A percentile compares a stretch with the other conserved stretches of the same genome.
These are phyloP conservation scores for Trogon surrucura DNA, from an alignment of 2,113 vertebrate species.

Conservation along the genomic window DNA sequence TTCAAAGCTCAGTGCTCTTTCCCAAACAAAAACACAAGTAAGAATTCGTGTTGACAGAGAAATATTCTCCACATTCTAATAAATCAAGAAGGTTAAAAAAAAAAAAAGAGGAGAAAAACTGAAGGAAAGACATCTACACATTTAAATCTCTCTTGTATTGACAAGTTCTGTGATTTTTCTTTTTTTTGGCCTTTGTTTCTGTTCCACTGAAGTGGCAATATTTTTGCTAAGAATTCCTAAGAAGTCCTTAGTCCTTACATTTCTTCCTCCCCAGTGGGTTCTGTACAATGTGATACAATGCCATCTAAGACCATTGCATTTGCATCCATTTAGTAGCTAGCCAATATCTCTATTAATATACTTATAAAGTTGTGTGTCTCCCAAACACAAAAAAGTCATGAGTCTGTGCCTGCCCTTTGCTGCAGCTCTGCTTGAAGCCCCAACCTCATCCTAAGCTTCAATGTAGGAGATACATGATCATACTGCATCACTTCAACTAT, in stretches of 20 bases:
- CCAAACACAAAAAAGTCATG: neutral
- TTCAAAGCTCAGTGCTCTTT: neutral
- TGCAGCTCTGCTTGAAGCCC: neutral
- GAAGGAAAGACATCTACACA: neutral
- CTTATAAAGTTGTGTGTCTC: neutral
- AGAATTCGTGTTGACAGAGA: neutral
- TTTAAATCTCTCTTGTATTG: neutral
- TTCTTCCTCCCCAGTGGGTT: neutral
- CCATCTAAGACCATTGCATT: neutral
- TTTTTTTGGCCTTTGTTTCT: neutral
- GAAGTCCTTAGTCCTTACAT: neutral
- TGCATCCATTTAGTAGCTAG: neutral
- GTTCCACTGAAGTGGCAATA: neutral
- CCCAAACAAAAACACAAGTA: neutral
- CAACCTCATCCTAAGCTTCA: neutral
- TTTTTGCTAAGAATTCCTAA: neutral
- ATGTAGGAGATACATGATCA: neutral
- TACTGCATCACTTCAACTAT: neutral
- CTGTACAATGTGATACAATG: neutral
- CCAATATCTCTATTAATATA: neutral
- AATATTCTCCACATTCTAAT: neutral
- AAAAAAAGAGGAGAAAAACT: rapidly evolving
- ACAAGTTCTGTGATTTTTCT: neutral
- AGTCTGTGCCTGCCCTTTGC: neutral
- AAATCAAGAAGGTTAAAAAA: neutral